Conservation (phyloP, 2,888 invertebrate genomes). For the Cephus sareptanus region DNA sequence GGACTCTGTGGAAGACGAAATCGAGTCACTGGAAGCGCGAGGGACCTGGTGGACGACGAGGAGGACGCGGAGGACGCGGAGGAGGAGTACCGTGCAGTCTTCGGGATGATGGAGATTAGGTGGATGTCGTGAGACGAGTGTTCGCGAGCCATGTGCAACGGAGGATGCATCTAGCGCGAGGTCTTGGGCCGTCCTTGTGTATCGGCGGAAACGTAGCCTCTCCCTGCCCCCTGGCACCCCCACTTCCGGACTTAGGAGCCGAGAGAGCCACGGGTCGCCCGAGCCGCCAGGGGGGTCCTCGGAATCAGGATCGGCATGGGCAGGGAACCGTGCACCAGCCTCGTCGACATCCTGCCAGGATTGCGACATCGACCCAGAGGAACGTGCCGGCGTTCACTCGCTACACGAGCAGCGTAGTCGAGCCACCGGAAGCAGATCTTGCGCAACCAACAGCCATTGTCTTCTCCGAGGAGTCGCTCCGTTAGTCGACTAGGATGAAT, state of each 20-base stretch:
- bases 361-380: slow-evolving; percentile 47
- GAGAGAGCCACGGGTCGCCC: slow-evolving; percentile 14
- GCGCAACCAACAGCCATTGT: slow-evolving; percentile 60
- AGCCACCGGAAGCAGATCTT: slow-evolving; percentile 54
- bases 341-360: slow-evolving; percentile 63
- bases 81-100: neutral
- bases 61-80: neutral
- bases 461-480: slow-evolving; percentile 46
- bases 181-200: slow-evolving; percentile 59
- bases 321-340: slow-evolving; percentile 57
- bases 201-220: slow-evolving; percentile 56
- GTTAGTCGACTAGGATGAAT: slow-evolving; percentile 21
- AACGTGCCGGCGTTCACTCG: slow-evolving; percentile 6
- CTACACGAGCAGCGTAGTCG: neutral
- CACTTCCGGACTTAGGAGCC: slow-evolving; percentile 17
- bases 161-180: slow-evolving; percentile 65
- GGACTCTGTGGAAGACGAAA: neutral
- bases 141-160: slow-evolving; percentile 52
- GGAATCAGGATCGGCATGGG: slow-evolving; percentile 55
- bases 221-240: slow-evolving; percentile 33
- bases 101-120: neutral
- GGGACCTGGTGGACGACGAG: neutral
- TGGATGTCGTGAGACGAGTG: slow-evolving; percentile 24
- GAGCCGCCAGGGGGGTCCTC: slow-evolving; percentile 9
- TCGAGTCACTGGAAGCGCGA: neutral